Conservation (phyloP, 1,140 invertebrate genomes). For the Aphelenchoides avenae region DNA sequence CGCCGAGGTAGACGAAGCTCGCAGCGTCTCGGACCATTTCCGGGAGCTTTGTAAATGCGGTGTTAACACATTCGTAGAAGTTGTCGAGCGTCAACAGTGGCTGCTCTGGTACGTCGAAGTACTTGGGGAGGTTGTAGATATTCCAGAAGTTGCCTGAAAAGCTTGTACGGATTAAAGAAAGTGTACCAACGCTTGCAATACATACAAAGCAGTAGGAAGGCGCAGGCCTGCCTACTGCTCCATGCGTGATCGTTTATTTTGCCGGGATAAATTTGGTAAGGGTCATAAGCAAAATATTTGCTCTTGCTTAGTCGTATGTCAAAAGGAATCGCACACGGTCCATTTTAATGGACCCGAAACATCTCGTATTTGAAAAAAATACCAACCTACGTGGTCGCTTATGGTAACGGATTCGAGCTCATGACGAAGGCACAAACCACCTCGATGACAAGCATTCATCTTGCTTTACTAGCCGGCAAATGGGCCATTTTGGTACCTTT, state of each 20-base stretch:
- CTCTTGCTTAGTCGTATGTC: too few relatives aligned
- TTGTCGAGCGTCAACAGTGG: conserved; percentile 42
- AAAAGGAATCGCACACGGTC: neutral
- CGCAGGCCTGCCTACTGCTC: too few relatives aligned
- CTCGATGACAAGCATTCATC: conserved; percentile 13
- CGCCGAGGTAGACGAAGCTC: conserved; percentile 51
- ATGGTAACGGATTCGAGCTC: too few relatives aligned
- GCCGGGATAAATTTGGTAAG: too few relatives aligned
- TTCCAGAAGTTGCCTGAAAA: conserved; percentile 56
- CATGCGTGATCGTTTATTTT: too few relatives aligned
- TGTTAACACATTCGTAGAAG: conserved; percentile 53
- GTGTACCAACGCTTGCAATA: too few relatives aligned
- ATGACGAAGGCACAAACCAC: too few relatives aligned
- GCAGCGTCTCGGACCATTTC: conserved; percentile 51
- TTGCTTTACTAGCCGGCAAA: conserved; percentile 17
- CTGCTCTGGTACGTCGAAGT: conserved; percentile 51
- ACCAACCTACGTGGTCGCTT: neutral
- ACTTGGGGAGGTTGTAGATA: conserved; percentile 57
- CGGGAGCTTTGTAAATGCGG: conserved; percentile 42
- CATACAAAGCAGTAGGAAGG: too few relatives aligned
- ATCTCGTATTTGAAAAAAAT: neutral
- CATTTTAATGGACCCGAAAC: neutral
- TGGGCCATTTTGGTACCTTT: too few relatives aligned
- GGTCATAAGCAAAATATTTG: too few relatives aligned
- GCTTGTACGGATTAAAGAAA: too few relatives aligned